phyloP scores from a whole-genome alignment of 2,888 invertebrate genomes.

The Idaea straminata region DNA sequence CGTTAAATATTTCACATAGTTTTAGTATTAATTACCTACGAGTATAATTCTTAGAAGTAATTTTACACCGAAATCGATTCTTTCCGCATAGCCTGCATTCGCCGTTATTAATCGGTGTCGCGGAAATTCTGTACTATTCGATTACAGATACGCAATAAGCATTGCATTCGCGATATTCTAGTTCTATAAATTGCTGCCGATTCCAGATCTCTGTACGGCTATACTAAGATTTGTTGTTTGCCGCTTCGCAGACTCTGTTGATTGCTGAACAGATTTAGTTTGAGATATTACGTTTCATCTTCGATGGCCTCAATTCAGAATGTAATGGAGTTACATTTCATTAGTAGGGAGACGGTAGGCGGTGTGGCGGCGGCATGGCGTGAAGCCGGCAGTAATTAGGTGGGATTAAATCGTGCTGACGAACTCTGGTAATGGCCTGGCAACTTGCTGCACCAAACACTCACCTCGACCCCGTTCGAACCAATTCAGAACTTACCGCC shows the following conservation, averaged over 20 bases:
- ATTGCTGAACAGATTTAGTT: conserved; percentile 50
- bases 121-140: conserved; percentile 35
- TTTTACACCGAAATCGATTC: conserved; percentile 16
- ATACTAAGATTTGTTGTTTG: conserved; percentile 32
- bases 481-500: conserved; percentile 46
- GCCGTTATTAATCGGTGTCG: conserved; percentile 31
- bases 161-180: conserved; percentile 28
- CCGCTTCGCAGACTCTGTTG: conserved; percentile 45
- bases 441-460: conserved; percentile 45
- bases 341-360: conserved; percentile 21
- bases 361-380: conserved; percentile 32
- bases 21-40: background rate
- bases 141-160: conserved; percentile 34
- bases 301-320: conserved; percentile 44
- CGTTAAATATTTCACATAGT: conserved; percentile 10
- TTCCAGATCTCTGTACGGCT: conserved; percentile 23
- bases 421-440: conserved; percentile 45
- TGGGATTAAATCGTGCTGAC: conserved; percentile 58
- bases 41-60: background rate
- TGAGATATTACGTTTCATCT: conserved; percentile 27
- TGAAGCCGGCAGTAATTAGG: conserved; percentile 58
- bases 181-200: conserved; percentile 23
- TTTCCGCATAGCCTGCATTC: conserved; percentile 28
- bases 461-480: conserved; percentile 32
- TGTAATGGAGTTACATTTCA: conserved; percentile 49